Evolutionary conservation across 2,888 invertebrate species (phyloP).

Genomic region (Drosophila conformis): DNA sequence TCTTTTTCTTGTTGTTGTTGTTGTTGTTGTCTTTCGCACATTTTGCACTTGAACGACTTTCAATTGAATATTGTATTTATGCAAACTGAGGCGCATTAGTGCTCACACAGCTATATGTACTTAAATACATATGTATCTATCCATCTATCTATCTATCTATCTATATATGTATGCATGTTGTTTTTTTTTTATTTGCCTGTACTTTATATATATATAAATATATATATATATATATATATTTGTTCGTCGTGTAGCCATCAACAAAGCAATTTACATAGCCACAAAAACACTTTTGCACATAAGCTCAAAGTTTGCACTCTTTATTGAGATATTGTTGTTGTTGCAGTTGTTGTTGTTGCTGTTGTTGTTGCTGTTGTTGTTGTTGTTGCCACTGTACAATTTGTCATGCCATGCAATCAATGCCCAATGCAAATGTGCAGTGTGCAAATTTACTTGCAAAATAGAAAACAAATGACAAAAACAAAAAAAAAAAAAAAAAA

Average conservation of each 20-base stretch:
- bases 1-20: slow-evolving; percentile 16
- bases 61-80: slow-evolving; percentile 75
- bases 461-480: slow-evolving; percentile 5
- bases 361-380: slow-evolving; percentile 11
- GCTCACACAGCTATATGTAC: not conserved
- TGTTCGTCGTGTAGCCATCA: slow-evolving; percentile 48
- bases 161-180: not conserved
- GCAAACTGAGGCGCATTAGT: slow-evolving; percentile 48
- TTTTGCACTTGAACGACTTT: slow-evolving; percentile 76
- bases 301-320: slow-evolving; percentile 23
- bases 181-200: not conserved
- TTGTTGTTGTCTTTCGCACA: slow-evolving; percentile 41
- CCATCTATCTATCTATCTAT: slow-evolving; percentile 1
- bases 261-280: slow-evolving; percentile 64
- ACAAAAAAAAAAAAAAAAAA: not conserved
- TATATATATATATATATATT: slow-evolving; percentile 13
- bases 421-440: slow-evolving; percentile 49
- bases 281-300: slow-evolving; percentile 6
- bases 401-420: slow-evolving; percentile 62
- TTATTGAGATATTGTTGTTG: slow-evolving; percentile 48
- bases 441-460: slow-evolving; percentile 26
- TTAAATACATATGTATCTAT: slow-evolving; percentile 4
- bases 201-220: slow-evolving; percentile 13
- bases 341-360: slow-evolving; percentile 34
- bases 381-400: slow-evolving; percentile 28